Evolutionary conservation across 2,113 vertebrate species (phyloP), one percentile per base, ranked within the genome.

Genomic region (Erythrocercus mccallii): DNA sequence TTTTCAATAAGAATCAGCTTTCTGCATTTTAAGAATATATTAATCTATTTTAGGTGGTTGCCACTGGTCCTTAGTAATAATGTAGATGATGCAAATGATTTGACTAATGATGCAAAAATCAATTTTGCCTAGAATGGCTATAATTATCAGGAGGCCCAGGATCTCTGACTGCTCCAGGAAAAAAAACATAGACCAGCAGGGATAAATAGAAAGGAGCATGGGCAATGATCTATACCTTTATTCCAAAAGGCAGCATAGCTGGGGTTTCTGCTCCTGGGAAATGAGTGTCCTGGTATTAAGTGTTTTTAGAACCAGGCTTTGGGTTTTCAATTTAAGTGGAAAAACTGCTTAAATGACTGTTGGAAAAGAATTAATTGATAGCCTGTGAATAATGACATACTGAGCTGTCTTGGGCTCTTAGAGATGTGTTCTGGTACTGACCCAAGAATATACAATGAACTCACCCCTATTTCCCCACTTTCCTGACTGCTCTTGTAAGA

Each of bases 1-100:
- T 85, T 88, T 91, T 91, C 73, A 74, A 33, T 35, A 19, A 42
- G 70, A 87, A 83, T 77, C 87, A 90, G 83, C 73, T 58, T 79
- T 90, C 48, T 89, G 56, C 58, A 66, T 96, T 92, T 96, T 80
- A 91, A 91, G 84, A 70, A 53, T 61, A 79, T 66, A 60, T 38
- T 48, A 24, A 70, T 93, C 74, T 93, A 42, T 88, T 91, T 74
- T 82, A 77, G 60, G 73, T 16, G 33, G 81, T 89, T 92, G 47
- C 44, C 24, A 2, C 64, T 86, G 51, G 54, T 85, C 24, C 80
- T 79, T 74, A 91, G 38, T 54, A 73, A 31, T 70, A 42, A 82
- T 9, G 15, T 40, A 66, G 66, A 61, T 88, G 74, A 79, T 60
- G 23, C 33, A 69, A 70, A 48, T 44, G 4, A 81, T 87, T 91